These are phyloP conservation scores for Eretmochelys imbricata DNA, from an alignment of 2,113 vertebrate species.

Conservation along the genomic window DNA sequence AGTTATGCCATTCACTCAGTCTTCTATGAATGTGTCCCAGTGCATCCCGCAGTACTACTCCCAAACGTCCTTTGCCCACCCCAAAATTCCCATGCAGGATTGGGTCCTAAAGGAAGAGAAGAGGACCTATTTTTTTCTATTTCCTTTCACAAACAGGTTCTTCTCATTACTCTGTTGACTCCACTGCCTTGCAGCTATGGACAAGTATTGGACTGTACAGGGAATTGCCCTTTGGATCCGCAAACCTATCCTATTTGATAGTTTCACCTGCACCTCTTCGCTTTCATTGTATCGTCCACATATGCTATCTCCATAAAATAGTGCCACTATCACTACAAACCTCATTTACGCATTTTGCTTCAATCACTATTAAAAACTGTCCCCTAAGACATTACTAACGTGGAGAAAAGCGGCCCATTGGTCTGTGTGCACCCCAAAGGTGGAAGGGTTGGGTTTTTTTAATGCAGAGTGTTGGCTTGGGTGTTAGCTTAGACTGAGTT, in stretches of 20 bases:
- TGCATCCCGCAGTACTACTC: not conserved
- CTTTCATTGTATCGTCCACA: not conserved
- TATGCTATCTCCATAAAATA: not conserved
- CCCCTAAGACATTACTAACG: rapidly evolving
- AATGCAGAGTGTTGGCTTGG: not conserved
- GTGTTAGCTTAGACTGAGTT: not conserved
- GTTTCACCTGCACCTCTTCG: not conserved
- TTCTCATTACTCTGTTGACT: not conserved
- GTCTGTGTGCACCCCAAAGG: not conserved
- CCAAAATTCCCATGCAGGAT: not conserved
- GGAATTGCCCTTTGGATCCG: not conserved
- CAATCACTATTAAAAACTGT: not conserved
- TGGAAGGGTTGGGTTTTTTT: not conserved
- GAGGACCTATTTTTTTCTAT: not conserved
- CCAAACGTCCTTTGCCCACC: not conserved
- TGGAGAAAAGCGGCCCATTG: not conserved
- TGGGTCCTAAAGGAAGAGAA: not conserved
- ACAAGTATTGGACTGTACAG: not conserved
- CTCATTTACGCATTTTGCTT: not conserved
- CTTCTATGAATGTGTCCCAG: not conserved
- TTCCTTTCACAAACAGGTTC: conserved; percentile 13
- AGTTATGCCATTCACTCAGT: not conserved
- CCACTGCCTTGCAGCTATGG: not conserved
- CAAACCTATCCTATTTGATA: not conserved
- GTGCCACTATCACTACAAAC: not conserved